Base-by-base conservation (phyloP, 1,140 invertebrate species). In the Pectinophora gossypiella region DNA sequence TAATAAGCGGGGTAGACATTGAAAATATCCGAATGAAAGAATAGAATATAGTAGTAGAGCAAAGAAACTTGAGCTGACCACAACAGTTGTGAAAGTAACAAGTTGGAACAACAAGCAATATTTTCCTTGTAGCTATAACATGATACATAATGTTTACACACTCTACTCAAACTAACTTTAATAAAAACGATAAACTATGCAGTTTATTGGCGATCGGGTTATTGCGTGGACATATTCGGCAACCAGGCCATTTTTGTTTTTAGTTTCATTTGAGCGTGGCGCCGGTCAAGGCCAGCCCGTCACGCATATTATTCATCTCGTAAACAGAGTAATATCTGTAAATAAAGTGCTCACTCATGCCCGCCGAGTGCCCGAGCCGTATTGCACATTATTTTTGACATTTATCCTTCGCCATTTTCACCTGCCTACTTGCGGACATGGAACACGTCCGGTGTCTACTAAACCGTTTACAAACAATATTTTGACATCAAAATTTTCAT, bases 341-440 rank as follows among this genome's bases (percentile, higher is more conserved):
- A 27, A 10, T 18, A 18, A 18, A 15, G 36, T 40, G 36, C 16
- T 7, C n/a, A 40, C 36, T 40, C 36, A 40, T 18, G 36, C 16
- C 16, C n/a, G 13, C 7, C 16, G 16, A 7, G 13, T 15, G 36
- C 10, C 3, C 36, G 36, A 40, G 36, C 36, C 36, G 36, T 40
- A 40, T 40, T 40, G 36, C 16, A 40, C 43, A 60, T 60, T 64
- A 64, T 66, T 72, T 70, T 69, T 76, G 73, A 80, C 74, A 61
- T 68, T 61, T 63, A 63, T 71, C 59, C 54, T 72, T 76, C 77
- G 77, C 77, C 77, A 76, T 76, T 76, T 76, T 79, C 65, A 64
- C 52, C 50, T 52, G 51, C 56, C 51, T 60, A 56, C 54, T 54
- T 54, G 20, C 47, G 20, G 36, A 40, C 36, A 40, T 15, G 7